Evolutionary conservation across 2,113 vertebrate genomes (phyloP).

Genomic region (Sminthopsis crassicaudata): DNA sequence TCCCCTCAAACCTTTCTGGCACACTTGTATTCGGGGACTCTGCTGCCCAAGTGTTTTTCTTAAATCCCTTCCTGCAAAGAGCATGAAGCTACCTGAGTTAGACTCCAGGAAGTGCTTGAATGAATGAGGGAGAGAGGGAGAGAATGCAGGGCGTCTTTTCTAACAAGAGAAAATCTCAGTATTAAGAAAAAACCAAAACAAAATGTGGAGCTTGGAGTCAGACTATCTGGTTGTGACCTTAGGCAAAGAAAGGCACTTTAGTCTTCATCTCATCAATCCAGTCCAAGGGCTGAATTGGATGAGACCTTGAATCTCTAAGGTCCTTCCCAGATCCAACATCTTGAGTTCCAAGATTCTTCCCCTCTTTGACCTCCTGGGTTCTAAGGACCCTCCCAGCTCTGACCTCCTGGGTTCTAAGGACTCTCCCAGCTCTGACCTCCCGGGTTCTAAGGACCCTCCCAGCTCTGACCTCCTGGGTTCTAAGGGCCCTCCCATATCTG

Average conservation of each 20-base stretch:
- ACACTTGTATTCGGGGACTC: too few relatives aligned
- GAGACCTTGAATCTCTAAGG: not conserved
- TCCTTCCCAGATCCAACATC: too few relatives aligned
- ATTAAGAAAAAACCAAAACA: not conserved
- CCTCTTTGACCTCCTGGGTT: too few relatives aligned
- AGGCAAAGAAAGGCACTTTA: not conserved
- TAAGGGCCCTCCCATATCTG: not conserved
- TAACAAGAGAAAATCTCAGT: not conserved
- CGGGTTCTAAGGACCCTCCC: not conserved
- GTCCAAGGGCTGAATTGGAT: not conserved
- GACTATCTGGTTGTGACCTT: slow-evolving; percentile 26
- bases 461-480: not conserved
- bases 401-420: too few relatives aligned
- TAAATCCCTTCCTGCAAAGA: not conserved
- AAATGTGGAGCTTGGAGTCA: not conserved
- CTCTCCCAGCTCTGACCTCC: not conserved
- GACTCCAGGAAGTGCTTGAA: not conserved
- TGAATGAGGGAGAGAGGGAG: not conserved
- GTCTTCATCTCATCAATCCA: slow-evolving; percentile 1
- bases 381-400: too few relatives aligned
- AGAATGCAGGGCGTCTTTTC: not conserved
- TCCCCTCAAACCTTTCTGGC: not conserved
- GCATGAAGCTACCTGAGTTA: accelerated
- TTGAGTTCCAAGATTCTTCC: too few relatives aligned
- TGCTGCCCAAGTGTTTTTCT: too few relatives aligned